phyloP scores from a whole-genome alignment of 2,888 invertebrate genomes.

The Luperina nickerlii region DNA sequence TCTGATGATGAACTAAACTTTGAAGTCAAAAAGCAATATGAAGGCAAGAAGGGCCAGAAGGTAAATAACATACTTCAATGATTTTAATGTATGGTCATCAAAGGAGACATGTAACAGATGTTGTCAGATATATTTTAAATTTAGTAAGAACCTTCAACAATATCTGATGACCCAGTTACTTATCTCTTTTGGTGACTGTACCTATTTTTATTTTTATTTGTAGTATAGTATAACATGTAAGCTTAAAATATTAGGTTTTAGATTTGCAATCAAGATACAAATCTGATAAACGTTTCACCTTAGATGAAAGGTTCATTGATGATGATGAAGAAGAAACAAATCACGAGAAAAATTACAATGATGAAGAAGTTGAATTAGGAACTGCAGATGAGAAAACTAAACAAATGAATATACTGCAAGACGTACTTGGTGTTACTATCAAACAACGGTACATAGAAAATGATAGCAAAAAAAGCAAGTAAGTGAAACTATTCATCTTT shows the following conservation, averaged over 20 bases:
- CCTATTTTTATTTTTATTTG: slow-evolving; percentile 15
- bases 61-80: slow-evolving; percentile 70
- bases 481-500: slow-evolving; percentile 42
- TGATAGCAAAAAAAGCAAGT: slow-evolving; percentile 78
- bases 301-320: slow-evolving; percentile 94
- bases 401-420: slow-evolving; percentile 89
- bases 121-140: too few relatives aligned
- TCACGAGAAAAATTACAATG: slow-evolving; percentile 67
- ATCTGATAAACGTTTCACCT: slow-evolving; percentile 94
- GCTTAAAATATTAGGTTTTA: slow-evolving; percentile 87
- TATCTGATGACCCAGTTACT: too few relatives aligned
- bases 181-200: slow-evolving; percentile 3
- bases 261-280: slow-evolving; percentile 93
- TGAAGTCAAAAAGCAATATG: slow-evolving; percentile 92
- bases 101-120: not conserved
- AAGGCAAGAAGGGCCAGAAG: slow-evolving; percentile 92
- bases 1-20: slow-evolving; percentile 90
- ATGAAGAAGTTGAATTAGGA: slow-evolving; percentile 63
- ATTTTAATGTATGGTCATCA: not conserved
- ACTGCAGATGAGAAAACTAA: slow-evolving; percentile 86
- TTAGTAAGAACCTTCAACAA: too few relatives aligned
- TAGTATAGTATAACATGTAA: slow-evolving; percentile 46
- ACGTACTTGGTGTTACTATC: slow-evolving; percentile 89
- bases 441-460: slow-evolving; percentile 69
- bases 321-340: slow-evolving; percentile 80